A percentile compares a stretch with the other conserved stretches of the same genome.
phyloP scores from a whole-genome alignment of 2,888 invertebrate species.

The Netelia inedita region DNA sequence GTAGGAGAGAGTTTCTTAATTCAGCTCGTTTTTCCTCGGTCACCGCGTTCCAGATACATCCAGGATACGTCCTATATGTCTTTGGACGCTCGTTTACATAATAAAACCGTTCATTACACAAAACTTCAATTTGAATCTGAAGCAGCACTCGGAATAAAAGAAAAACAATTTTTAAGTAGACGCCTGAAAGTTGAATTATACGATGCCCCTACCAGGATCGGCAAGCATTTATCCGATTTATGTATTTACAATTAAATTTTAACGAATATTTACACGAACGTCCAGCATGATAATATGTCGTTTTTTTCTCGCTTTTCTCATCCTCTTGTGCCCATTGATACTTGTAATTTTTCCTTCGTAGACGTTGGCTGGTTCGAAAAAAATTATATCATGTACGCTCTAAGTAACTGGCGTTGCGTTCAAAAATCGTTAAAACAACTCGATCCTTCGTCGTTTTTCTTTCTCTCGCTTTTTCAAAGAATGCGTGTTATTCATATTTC shows the following conservation, averaged over 20 bases:
- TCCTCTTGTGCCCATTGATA: not conserved
- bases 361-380: not conserved
- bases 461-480: not conserved
- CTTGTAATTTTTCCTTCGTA: not conserved
- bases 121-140: too few relatives aligned
- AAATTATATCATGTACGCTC: not conserved
- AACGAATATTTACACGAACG: constrained; percentile 41
- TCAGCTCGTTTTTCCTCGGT: too few relatives aligned
- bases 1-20: too few relatives aligned
- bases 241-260: constrained; percentile 35
- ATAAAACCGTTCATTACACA: too few relatives aligned
- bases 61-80: too few relatives aligned
- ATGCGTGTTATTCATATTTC: not conserved
- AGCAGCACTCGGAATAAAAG: not conserved
- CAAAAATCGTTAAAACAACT: not conserved
- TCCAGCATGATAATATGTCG: constrained; percentile 29
- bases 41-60: too few relatives aligned
- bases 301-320: not conserved
- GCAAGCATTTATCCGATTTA: not conserved
- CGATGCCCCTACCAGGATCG: not conserved
- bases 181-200: not conserved
- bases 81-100: too few relatives aligned
- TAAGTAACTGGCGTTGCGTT: not conserved
- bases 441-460: not conserved
- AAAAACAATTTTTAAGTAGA: not conserved